Evolutionary conservation across 1,140 invertebrate genomes (phyloP).

Genomic region (Formica selysi): DNA sequence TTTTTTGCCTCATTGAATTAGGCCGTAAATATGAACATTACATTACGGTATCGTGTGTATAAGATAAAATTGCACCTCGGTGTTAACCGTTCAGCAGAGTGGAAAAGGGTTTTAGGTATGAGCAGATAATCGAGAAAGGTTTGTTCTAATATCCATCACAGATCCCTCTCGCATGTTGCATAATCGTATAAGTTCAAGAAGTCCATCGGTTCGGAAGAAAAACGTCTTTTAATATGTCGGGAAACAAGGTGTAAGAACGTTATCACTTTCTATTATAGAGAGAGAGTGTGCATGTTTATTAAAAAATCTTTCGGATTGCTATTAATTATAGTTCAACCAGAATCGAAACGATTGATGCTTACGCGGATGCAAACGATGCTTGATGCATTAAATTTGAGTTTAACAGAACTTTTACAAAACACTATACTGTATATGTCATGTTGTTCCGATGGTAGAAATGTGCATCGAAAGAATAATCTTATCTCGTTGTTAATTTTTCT

Average conservation of each 20-base stretch:
- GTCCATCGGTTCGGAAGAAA: conserved; percentile 54
- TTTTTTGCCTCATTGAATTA: background rate
- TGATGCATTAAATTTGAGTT: background rate
- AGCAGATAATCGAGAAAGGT: conserved; percentile 54
- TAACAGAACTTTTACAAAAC: background rate
- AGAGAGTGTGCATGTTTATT: conserved; percentile 2
- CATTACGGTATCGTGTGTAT: background rate
- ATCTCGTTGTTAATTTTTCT: background rate
- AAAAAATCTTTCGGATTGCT: background rate
- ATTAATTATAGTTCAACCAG: background rate
- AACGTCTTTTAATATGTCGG: conserved; percentile 44
- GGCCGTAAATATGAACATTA: conserved; percentile 9
- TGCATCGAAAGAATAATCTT: background rate
- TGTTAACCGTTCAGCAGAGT: conserved; percentile 13
- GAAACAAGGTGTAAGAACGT: background rate
- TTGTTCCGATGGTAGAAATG: background rate
- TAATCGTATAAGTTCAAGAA: conserved; percentile 53
- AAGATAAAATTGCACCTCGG: conserved; percentile 27
- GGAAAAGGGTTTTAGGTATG: conserved; percentile 52
- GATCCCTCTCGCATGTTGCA: conserved; percentile 14
- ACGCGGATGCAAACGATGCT: background rate
- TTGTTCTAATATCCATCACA: conserved; percentile 43
- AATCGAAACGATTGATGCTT: background rate
- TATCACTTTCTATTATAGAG: background rate
- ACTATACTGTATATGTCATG: background rate